A percentile compares a stretch with the other conserved stretches of the same genome.
Conservation (phyloP, 2,113 vertebrate species). For the Myrmecobius fasciatus region DNA sequence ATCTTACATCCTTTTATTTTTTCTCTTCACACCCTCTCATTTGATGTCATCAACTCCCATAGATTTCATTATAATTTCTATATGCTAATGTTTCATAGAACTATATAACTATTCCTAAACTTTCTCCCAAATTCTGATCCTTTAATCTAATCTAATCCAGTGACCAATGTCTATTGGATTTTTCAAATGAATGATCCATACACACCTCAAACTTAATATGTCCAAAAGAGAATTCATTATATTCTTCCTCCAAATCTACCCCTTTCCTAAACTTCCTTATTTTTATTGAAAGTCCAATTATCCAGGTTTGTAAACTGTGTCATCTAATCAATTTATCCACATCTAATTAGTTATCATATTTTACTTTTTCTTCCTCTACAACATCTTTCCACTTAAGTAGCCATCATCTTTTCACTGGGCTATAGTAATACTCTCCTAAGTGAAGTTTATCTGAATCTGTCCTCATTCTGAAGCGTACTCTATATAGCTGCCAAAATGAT, state of each 20-base stretch:
- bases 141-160: not conserved
- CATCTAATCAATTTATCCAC: not conserved
- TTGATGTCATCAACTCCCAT: not conserved
- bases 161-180: not conserved
- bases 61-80: not conserved
- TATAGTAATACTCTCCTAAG: not conserved
- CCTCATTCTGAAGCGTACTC: not conserved
- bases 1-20: not conserved
- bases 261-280: not conserved
- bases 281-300: not conserved
- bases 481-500: not conserved
- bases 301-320: not conserved
- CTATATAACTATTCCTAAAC: not conserved
- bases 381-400: not conserved
- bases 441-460: not conserved
- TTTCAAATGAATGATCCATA: not conserved
- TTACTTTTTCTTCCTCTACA: not conserved
- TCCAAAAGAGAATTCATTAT: not conserved
- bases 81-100: not conserved
- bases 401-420: not conserved
- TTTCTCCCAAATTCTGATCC: not conserved
- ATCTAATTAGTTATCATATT: not conserved
- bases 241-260: not conserved
- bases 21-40: not conserved
- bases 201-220: not conserved